Evolutionary conservation across 2,888 invertebrate species (phyloP).

Genomic region (Xanthostigma xanthostigma): DNA sequence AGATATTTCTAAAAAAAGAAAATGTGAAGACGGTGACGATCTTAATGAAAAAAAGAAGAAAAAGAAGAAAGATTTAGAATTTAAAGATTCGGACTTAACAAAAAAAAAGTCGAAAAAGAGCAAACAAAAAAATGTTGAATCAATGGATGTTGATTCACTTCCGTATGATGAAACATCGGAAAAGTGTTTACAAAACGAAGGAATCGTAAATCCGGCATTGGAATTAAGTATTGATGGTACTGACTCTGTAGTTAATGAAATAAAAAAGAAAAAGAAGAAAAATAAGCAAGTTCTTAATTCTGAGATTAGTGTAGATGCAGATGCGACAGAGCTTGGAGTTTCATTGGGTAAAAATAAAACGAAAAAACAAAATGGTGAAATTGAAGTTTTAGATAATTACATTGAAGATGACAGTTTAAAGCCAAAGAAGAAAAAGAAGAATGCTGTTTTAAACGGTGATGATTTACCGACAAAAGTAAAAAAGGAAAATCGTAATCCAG

Average conservation of each 20-base stretch:
- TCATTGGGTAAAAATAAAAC: slow-evolving; percentile 1
- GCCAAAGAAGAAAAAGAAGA: slow-evolving; percentile 12
- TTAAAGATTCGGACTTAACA: slow-evolving; percentile 8
- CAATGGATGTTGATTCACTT: slow-evolving; percentile 11
- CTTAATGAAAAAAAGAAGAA: slow-evolving; percentile 11
- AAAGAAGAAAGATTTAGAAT: slow-evolving; percentile 10
- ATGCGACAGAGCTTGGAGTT: neutral
- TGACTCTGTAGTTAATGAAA: slow-evolving; percentile 2
- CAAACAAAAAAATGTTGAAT: neutral
- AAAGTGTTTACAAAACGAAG: neutral
- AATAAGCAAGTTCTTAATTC: neutral
- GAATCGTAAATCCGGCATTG: neutral
- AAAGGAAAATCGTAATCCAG: slow-evolving; percentile 9
- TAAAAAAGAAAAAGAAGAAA: slow-evolving; percentile 2
- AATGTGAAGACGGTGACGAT: neutral
- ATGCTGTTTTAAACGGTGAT: neutral
- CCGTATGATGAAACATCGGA: neutral
- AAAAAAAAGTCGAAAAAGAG: neutral
- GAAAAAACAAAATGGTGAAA: slow-evolving; percentile 6
- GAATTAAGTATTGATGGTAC: neutral
- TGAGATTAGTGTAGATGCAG: neutral
- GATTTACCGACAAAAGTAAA: neutral
- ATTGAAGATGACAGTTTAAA: slow-evolving; percentile 7
- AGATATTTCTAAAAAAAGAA: slow-evolving; percentile 4
- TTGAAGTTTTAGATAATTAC: slow-evolving; percentile 2